Conservation (phyloP, 1,140 invertebrate genomes). For the Zophobas morio region DNA sequence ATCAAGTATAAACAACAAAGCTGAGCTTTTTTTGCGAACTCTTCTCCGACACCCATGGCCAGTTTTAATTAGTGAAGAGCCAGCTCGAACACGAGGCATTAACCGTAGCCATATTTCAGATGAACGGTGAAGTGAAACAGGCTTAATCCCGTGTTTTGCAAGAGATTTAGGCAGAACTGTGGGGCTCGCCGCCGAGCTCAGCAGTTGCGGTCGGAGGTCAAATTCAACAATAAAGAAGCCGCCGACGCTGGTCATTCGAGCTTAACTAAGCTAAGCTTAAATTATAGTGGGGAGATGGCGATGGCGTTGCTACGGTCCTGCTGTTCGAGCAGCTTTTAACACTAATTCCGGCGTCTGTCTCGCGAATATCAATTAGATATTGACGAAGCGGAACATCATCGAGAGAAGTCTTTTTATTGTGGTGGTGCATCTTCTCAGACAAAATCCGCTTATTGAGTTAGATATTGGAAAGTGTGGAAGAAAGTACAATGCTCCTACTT, state of each 20-base stretch:
- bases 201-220: slow-evolving; percentile 58
- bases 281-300: slow-evolving; percentile 54
- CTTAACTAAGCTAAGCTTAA: slow-evolving; percentile 60
- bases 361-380: slow-evolving; percentile 59
- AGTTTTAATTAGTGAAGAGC: slow-evolving; percentile 38
- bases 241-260: slow-evolving; percentile 57
- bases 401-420: neutral
- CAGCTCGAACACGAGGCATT: slow-evolving; percentile 43
- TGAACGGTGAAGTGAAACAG: slow-evolving; percentile 49
- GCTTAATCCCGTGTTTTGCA: slow-evolving; percentile 51
- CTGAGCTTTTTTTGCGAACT: neutral
- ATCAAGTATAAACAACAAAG: no score
- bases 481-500: no score
- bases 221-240: slow-evolving; percentile 60
- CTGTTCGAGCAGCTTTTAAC: slow-evolving; percentile 46
- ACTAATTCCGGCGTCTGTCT: slow-evolving; percentile 57
- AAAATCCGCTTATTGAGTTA: neutral
- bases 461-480: neutral
- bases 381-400: slow-evolving; percentile 8
- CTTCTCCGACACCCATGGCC: neutral
- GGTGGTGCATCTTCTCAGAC: slow-evolving; percentile 1
- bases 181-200: slow-evolving; percentile 51
- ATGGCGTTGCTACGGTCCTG: slow-evolving; percentile 25
- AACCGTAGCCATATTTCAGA: slow-evolving; percentile 45
- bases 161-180: slow-evolving; percentile 53